A percentile compares a stretch with the other conserved stretches of the same genome.
phyloP scores from a whole-genome alignment of 2,888 invertebrate species.

The Julus scanicus region DNA sequence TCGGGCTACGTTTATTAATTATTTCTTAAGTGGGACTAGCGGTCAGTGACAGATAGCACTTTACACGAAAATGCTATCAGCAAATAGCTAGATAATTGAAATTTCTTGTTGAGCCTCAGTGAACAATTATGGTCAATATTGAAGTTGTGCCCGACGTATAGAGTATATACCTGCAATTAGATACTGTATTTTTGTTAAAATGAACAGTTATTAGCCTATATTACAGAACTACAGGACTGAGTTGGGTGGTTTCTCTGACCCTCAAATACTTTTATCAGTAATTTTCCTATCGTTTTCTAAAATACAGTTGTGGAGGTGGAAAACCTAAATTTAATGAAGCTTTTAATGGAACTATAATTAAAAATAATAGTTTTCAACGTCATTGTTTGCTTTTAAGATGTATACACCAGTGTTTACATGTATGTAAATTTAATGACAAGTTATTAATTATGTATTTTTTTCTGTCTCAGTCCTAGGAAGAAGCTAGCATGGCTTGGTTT shows the following conservation, averaged over 20 bases:
- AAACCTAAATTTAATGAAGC: too few relatives aligned
- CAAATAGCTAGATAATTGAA: slow-evolving; percentile 44
- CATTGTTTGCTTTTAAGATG: too few relatives aligned
- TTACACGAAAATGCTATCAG: slow-evolving; percentile 28
- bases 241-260: neutral
- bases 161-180: neutral
- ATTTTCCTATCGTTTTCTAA: neutral
- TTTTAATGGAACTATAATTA: too few relatives aligned
- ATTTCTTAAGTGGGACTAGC: slow-evolving; percentile 1
- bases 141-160: neutral
- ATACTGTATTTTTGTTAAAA: slow-evolving; percentile 6
- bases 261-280: neutral
- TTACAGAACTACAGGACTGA: neutral
- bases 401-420: neutral
- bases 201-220: neutral
- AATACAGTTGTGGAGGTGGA: too few relatives aligned
- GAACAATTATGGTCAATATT: slow-evolving; percentile 5
- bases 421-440: neutral
- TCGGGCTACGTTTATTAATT: neutral
- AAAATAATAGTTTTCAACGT: too few relatives aligned
- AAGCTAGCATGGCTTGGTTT: slow-evolving; percentile 77
- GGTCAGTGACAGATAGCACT: neutral
- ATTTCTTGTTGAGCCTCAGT: slow-evolving; percentile 44
- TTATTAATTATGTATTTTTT: slow-evolving; percentile 11
- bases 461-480: slow-evolving; percentile 62